Percentiles rank a stretch among this genome's conserved stretches.
Conservation (phyloP, 2,113 vertebrate genomes). For the Heptranchias perlo region DNA sequence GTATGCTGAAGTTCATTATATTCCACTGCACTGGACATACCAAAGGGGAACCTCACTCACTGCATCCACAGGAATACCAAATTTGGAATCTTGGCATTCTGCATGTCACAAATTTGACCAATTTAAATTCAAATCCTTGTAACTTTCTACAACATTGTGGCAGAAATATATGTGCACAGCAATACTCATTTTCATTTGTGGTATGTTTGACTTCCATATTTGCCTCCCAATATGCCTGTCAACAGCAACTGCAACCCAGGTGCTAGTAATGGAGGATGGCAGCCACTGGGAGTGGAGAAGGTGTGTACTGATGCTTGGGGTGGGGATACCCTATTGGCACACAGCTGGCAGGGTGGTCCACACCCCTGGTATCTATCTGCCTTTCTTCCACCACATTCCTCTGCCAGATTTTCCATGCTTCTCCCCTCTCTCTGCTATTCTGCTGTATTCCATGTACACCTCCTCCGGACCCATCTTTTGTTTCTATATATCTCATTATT, state of each 20-base stretch:
- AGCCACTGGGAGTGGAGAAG: too few relatives aligned
- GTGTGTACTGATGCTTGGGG: too few relatives aligned
- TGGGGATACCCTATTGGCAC: too few relatives aligned
- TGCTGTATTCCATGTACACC: background rate
- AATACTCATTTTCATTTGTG: background rate
- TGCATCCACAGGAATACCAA: background rate
- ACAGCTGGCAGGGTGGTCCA: too few relatives aligned
- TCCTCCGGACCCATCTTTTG: background rate
- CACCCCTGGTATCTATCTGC: too few relatives aligned
- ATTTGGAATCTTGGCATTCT: background rate
- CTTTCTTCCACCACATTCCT: too few relatives aligned
- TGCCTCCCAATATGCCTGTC: background rate
- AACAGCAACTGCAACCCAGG: background rate
- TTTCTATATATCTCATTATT: background rate
- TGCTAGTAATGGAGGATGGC: too few relatives aligned
- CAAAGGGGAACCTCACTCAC: too few relatives aligned
- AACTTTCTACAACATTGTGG: background rate
- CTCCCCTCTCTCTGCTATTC: background rate
- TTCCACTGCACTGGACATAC: too few relatives aligned
- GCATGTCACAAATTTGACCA: background rate
- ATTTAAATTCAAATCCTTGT: background rate
- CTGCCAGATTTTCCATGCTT: too few relatives aligned
- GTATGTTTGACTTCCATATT: background rate
- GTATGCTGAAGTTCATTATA: too few relatives aligned
- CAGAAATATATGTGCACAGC: background rate